Conservation (phyloP, 2,797 vertebrate genomes). For the Coregonus sp. region DNA sequence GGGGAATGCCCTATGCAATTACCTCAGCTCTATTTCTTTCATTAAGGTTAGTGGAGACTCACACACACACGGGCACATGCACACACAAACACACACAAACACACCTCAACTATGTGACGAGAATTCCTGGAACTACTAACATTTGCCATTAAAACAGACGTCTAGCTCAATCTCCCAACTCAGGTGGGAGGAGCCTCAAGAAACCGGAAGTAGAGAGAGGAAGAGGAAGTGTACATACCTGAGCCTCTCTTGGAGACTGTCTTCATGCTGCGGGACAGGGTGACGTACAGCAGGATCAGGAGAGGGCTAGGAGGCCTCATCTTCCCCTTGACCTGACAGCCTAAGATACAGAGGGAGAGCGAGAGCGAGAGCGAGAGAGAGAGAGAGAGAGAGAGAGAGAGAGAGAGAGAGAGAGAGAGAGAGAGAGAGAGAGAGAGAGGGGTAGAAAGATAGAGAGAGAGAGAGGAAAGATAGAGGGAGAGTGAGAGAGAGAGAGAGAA, state of each 20-base stretch:
- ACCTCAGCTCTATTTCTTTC: slow-evolving; percentile 20
- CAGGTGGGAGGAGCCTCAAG: neutral
- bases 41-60: slow-evolving; percentile 7
- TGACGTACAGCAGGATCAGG: slow-evolving; percentile 90
- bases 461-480: slow-evolving; percentile 10
- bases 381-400: neutral
- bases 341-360: slow-evolving; percentile 40
- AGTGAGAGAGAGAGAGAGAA: neutral
- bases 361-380: neutral
- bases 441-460: neutral
- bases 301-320: slow-evolving; percentile 94
- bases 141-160: neutral
- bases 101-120: slow-evolving; percentile 20
- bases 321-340: slow-evolving; percentile 79
- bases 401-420: neutral
- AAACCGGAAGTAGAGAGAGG: neutral
- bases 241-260: slow-evolving; percentile 98
- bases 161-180: neutral
- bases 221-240: slow-evolving; percentile 72
- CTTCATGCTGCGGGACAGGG: slow-evolving; percentile 89
- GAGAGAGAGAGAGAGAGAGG: neutral
- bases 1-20: slow-evolving; percentile 11
- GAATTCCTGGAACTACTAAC: neutral
- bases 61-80: neutral
- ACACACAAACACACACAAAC: neutral